Evolutionary conservation across 2,888 invertebrate genomes (phyloP).

Genomic region (Mesochorus sp.): DNA sequence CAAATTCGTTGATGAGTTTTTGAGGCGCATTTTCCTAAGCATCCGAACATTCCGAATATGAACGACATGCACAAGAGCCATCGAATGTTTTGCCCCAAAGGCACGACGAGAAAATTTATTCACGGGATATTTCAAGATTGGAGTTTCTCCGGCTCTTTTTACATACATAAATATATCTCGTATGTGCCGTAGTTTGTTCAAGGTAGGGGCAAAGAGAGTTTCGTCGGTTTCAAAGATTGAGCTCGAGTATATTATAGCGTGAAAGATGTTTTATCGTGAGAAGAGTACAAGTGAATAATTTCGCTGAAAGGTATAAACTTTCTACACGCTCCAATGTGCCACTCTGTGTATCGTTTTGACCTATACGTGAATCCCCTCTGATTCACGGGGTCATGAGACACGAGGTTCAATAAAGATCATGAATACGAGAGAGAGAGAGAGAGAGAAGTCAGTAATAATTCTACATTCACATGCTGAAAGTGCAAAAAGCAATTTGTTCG

Average conservation of each 20-base stretch:
- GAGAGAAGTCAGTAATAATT: too few species aligned
- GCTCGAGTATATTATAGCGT: too few species aligned
- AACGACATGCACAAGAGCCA: background rate
- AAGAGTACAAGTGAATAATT: slow-evolving; percentile 10
- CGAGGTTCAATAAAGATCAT: slow-evolving; percentile 14
- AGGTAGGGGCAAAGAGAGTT: background rate
- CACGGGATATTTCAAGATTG: slow-evolving; percentile 21
- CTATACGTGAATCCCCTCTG: too few species aligned
- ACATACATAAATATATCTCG: too few species aligned
- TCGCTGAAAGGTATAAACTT: slow-evolving; percentile 70
- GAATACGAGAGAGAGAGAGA: too few species aligned
- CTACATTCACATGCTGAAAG: background rate
- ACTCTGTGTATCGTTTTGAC: too few species aligned
- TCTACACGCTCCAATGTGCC: slow-evolving; percentile 65
- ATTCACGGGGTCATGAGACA: slow-evolving; percentile 63
- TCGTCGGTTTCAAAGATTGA: background rate
- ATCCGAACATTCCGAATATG: background rate
- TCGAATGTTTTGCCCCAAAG: slow-evolving; percentile 18
- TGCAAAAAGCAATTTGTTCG: slow-evolving; percentile 7
- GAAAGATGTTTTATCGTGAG: slow-evolving; percentile 13
- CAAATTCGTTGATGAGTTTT: background rate
- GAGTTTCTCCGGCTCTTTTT: slow-evolving; percentile 42
- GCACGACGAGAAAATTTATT: slow-evolving; percentile 22
- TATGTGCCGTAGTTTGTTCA: background rate
- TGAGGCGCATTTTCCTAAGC: background rate